These are phyloP conservation scores for Scolopax rusticola DNA, from an alignment of 2,797 vertebrate species.

Conservation along the genomic window DNA sequence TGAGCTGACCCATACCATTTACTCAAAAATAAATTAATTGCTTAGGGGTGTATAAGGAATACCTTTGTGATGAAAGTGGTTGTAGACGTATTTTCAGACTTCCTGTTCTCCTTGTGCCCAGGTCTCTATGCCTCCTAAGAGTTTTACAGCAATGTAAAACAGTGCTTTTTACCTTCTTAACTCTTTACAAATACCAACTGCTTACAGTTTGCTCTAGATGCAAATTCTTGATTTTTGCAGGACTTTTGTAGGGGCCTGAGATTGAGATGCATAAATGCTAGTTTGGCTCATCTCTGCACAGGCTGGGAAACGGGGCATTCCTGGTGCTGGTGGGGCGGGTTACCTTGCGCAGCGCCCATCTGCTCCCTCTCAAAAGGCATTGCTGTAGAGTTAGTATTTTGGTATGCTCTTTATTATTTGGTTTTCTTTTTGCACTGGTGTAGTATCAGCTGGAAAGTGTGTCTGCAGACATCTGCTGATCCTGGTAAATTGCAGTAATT, in stretches of 20 bases:
- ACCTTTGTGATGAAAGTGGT: neutral
- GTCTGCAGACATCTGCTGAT: slow-evolving; percentile 9
- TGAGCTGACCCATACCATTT: neutral
- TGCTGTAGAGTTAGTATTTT: neutral
- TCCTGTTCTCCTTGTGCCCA: neutral
- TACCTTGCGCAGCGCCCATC: neutral
- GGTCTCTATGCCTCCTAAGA: neutral
- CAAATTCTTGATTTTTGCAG: neutral
- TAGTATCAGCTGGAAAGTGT: slow-evolving; percentile 3
- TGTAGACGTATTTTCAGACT: neutral
- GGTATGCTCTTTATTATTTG: neutral
- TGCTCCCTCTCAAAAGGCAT: neutral
- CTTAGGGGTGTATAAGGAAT: neutral
- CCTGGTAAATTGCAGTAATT: neutral
- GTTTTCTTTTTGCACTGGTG: neutral
- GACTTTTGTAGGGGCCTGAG: neutral
- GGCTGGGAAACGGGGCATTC: neutral
- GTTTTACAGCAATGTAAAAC: neutral
- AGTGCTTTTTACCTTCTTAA: neutral
- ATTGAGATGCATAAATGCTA: neutral
- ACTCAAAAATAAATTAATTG: neutral
- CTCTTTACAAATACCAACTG: neutral
- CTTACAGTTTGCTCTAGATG: neutral
- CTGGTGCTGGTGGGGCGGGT: neutral
- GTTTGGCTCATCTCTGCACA: neutral